Base-by-base conservation (phyloP, 2,888 invertebrate genomes). In the Sinopyrophorus schimmeli region DNA sequence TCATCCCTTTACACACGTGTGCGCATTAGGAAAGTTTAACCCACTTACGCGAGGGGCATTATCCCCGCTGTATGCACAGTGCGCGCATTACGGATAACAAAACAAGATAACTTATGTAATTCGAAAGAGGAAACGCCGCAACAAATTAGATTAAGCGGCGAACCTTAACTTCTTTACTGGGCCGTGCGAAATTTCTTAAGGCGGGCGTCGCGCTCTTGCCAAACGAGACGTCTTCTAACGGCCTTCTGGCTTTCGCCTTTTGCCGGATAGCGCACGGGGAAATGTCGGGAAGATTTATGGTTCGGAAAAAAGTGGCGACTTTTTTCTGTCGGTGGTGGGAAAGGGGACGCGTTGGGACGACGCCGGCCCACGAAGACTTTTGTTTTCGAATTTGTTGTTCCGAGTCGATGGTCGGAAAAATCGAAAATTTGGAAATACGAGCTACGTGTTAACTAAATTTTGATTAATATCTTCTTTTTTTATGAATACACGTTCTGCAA, bases 161-260 rank as follows among this genome's bases (percentile, higher is more conserved):
- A 34, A 20, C 34, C 34, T 16, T 14, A 23, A 20, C 21, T 34
- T 34, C 34, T 34, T 34, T 34, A 34, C 9, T 20, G 6, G 20
- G 20, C 21, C 21, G 34, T 34, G 21, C 21, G 20, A 20, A 20
- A 34, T 34, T 34, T 21, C 15, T 11, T 24, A 9, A 9, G 17
- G 16, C 11, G 32, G 32, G n/a, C 32, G 10, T 31, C 18, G 21
- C 6, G 7, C 17, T 15, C 28, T 28, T 18, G 9, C 42, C 34
- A 43, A 43, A 43, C 35, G 43, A 43, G 43, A 43, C 35, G 35
- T 43, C 31, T n/a, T n/a, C 34, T 14, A 43, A 43, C 43, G 28
- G n/a, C n/a, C n/a, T n/a, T n/a, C n/a, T n/a, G n/a, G n/a, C n/a
- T n/a, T n/a, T n/a, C n/a, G n/a, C n/a, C n/a, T n/a, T 35, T 35